phyloP scores from a whole-genome alignment of 1,140 invertebrate genomes.

The Chionoecetes opilio region DNA sequence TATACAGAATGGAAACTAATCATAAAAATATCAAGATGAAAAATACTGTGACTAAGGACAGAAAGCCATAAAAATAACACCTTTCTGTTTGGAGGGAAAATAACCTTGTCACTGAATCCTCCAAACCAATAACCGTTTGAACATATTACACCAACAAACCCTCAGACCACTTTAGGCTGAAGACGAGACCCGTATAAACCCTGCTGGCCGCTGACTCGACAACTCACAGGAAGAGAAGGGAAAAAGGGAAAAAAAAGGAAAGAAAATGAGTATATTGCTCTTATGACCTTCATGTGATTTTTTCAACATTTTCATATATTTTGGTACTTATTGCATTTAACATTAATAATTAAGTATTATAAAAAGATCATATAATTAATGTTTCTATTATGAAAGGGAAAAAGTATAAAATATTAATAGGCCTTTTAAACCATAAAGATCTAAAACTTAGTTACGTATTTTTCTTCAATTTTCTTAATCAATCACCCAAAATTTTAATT shows the following conservation, averaged over 20 bases:
- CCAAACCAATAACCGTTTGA: conserved; percentile 66
- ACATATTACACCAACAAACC: conserved; percentile 74
- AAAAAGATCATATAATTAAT: background rate
- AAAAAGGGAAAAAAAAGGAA: background rate
- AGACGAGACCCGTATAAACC: background rate
- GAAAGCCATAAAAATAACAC: conserved; percentile 52
- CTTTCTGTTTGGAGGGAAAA: conserved; percentile 35
- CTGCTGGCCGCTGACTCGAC: conserved; percentile 35
- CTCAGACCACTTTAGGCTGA: conserved; percentile 32
- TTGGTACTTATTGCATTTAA: background rate
- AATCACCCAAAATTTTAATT: background rate
- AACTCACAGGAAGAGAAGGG: background rate
- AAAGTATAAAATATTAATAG: no score
- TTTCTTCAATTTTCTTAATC: background rate
- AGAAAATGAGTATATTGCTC: background rate
- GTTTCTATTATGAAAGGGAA: background rate
- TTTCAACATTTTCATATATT: background rate
- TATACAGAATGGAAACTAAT: background rate
- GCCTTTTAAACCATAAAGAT: no score
- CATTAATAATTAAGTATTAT: background rate
- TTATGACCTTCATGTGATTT: background rate
- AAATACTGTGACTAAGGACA: background rate
- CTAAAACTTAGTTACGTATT: background rate
- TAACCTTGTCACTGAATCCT: background rate
- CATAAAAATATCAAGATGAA: background rate